Conservation (phyloP, 2,797 vertebrate genomes). For the Clarias platycephalus region DNA sequence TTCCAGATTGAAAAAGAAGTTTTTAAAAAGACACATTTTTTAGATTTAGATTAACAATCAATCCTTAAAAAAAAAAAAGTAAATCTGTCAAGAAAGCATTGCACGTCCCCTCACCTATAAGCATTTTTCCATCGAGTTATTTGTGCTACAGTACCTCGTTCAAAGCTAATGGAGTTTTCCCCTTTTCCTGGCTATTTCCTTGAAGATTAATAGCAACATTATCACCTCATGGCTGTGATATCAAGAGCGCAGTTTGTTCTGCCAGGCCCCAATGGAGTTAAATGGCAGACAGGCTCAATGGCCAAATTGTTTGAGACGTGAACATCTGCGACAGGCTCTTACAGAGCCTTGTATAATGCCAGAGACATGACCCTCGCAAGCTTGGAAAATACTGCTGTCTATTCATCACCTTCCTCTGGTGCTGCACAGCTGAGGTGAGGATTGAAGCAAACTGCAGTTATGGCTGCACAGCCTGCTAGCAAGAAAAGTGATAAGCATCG, state of each 20-base stretch:
- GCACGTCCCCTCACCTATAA: not conserved
- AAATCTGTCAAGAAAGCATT: not conserved
- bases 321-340: constrained; percentile 4
- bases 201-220: not conserved
- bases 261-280: not conserved
- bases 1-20: not conserved
- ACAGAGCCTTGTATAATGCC: not conserved
- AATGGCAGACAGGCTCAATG: constrained; percentile 4
- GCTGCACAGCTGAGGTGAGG: not conserved
- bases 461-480: not conserved
- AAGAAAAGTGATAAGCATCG: not conserved
- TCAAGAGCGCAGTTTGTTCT: not conserved
- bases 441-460: not conserved
- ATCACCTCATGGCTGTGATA: not conserved
- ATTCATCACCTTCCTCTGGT: not conserved
- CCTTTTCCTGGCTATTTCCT: not conserved
- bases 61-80: not conserved
- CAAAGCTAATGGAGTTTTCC: not conserved
- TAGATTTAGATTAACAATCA: not conserved
- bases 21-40: not conserved
- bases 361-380: not conserved
- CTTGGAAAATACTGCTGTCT: not conserved
- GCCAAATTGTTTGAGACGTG: not conserved
- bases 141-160: not conserved
- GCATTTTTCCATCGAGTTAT: not conserved